Base-by-base conservation (phyloP, 64 coral and sea anemone species). In the Cladopsammia gracilis region DNA sequence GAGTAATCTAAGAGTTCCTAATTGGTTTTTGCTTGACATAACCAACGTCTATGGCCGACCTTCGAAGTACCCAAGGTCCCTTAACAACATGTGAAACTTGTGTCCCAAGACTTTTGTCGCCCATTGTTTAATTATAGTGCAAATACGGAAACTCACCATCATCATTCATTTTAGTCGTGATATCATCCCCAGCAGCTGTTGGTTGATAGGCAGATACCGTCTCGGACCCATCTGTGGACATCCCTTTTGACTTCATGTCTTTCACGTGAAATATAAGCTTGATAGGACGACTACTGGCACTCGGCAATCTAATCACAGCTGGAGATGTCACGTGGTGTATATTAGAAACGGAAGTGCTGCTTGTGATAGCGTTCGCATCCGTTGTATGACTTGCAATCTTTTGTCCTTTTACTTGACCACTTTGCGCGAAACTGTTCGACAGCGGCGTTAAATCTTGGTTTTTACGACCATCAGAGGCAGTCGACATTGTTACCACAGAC, bases 261-360 rank as follows among this genome's bases (percentile, higher is more conserved):
- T 48, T n/a, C 15, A 50, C 43, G 22, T 84, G 61, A 50, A 84
- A 67, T 46, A 84, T 61, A 23, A 84, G 62, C 80, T 84, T 84
- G 12, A 84, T 84, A 11, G 80, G 80, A 48, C 62, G 80, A 50
- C 62, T 84, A 45, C 47, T 84, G 12, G 80, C 11, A 68, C 45
- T 67, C 10, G 80, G 80, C 80, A 84, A 68, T 3, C 45, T 67
- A 16, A 84, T 84, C 10, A 84, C 13, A 23, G 80, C 80, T 67
- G 80, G 80, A 13, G 80, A 84, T 1, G 19, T 20, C 12, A 84
- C 20, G 4, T 67, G 80, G 46, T 84, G 80, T 5, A 84, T 43
- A 67, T 64, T n/a, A 64, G 61, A 50, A 4, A 23, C 45, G 47
- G 60, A 50, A 15, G 12, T 12, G 42, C 62, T 47, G 13, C 8